Percentiles rank a stretch among this genome's conserved stretches.
These are phyloP conservation scores for Cantharis nigra DNA, from an alignment of 2,888 invertebrate genomes.

Conservation along the genomic window DNA sequence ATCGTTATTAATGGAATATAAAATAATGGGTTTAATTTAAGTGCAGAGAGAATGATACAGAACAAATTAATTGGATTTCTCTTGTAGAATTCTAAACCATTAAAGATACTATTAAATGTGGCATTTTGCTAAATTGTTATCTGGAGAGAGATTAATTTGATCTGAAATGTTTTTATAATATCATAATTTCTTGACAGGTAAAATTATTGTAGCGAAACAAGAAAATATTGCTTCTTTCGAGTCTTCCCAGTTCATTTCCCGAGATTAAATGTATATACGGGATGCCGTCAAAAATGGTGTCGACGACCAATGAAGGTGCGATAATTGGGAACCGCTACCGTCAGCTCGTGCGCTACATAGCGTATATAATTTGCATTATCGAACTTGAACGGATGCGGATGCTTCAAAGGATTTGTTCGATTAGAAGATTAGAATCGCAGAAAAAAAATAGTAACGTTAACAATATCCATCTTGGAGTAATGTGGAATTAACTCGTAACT, in stretches of 20 bases:
- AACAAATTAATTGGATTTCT: not conserved
- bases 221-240: not conserved
- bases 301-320: not conserved
- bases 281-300: not conserved
- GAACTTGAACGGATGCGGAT: not conserved
- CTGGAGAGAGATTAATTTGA: not conserved
- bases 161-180: not conserved
- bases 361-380: not conserved
- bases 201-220: not conserved
- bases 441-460: not conserved
- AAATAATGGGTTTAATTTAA: not conserved
- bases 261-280: not conserved
- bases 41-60: not conserved
- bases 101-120: not conserved
- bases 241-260: not conserved
- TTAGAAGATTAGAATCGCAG: not conserved
- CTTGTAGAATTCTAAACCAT: not conserved
- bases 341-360: not conserved
- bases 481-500: not conserved
- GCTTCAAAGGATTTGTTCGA: not conserved
- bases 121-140: not conserved
- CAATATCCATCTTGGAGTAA: not conserved
- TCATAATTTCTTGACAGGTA: not conserved
- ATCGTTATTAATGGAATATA: not conserved
- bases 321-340: not conserved